Conservation (phyloP, 2,113 vertebrate species). For the Numenius arquata region DNA sequence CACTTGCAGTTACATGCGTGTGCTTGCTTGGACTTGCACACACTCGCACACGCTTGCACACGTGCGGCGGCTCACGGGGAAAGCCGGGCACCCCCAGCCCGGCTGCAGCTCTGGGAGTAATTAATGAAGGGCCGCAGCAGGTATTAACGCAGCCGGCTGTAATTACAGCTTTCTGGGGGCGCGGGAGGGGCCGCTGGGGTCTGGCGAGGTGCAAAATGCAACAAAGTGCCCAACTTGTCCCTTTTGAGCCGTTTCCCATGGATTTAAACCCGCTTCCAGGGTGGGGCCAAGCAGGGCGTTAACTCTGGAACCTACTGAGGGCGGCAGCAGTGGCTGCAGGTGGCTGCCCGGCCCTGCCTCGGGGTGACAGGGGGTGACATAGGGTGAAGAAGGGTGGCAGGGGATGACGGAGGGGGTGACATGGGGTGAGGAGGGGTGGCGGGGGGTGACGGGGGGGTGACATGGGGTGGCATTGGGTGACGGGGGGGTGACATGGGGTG, state of each 20-base stretch:
- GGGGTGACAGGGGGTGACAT: too few relatives aligned
- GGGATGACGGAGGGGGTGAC: too few relatives aligned
- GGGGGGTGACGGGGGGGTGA: too few relatives aligned
- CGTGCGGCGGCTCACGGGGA: fast-evolving
- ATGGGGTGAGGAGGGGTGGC: too few relatives aligned
- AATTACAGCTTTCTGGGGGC: background rate
- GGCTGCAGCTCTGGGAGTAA: background rate
- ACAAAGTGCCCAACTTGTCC: fast-evolving
- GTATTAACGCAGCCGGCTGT: background rate
- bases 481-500: background rate
- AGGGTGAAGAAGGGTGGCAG: background rate
- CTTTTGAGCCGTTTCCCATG: background rate
- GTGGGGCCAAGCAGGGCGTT: background rate
- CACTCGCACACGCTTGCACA: too few relatives aligned
- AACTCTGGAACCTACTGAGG: background rate
- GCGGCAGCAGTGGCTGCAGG: too few relatives aligned
- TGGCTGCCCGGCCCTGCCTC: background rate
- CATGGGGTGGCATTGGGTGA: background rate
- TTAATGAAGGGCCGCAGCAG: background rate
- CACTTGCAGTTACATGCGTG: too few relatives aligned
- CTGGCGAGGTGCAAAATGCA: background rate
- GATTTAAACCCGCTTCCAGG: fast-evolving
- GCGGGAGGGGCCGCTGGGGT: background rate
- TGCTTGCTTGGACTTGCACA: too few relatives aligned
- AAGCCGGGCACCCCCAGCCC: background rate